Evolutionary conservation across 1,140 invertebrate species (phyloP).

Genomic region (Dryas iulia): DNA sequence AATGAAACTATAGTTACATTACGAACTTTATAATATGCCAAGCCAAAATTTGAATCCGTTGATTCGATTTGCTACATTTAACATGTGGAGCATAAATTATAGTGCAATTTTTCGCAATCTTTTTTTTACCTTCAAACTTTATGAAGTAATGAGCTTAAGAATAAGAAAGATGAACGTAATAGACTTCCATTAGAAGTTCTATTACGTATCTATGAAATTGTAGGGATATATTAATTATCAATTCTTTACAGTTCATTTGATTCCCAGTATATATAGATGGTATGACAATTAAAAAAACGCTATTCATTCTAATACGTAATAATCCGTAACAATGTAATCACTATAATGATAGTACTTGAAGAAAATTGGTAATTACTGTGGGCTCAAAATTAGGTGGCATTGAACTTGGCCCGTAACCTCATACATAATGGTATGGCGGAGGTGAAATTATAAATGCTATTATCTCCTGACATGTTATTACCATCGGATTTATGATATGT

Average conservation of each 20-base stretch:
- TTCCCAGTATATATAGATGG: not conserved
- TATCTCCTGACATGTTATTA: constrained; percentile 49
- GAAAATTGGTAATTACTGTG: constrained; percentile 48
- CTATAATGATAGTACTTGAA: constrained; percentile 26
- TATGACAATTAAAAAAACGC: not conserved
- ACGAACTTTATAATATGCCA: constrained; percentile 4
- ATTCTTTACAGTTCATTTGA: not conserved
- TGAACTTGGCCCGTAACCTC: constrained; percentile 41
- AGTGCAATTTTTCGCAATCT: not conserved
- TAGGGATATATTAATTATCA: not conserved
- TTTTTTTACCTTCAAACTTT: not conserved
- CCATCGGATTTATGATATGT: constrained; percentile 31
- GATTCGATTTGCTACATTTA: constrained; percentile 28
- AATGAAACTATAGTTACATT: constrained; percentile 6
- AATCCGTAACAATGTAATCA: constrained; percentile 13
- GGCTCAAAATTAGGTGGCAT: constrained; percentile 50
- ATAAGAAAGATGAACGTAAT: no score
- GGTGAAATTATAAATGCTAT: constrained; percentile 49
- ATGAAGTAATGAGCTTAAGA: not conserved
- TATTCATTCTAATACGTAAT: constrained; percentile 8
- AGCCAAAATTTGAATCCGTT: constrained; percentile 14
- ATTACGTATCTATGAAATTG: not conserved
- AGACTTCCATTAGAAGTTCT: not conserved
- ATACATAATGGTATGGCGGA: constrained; percentile 29
- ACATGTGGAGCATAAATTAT: constrained; percentile 2